Conservation (phyloP, 2,797 vertebrate genomes). For the Callimico goeldii region DNA sequence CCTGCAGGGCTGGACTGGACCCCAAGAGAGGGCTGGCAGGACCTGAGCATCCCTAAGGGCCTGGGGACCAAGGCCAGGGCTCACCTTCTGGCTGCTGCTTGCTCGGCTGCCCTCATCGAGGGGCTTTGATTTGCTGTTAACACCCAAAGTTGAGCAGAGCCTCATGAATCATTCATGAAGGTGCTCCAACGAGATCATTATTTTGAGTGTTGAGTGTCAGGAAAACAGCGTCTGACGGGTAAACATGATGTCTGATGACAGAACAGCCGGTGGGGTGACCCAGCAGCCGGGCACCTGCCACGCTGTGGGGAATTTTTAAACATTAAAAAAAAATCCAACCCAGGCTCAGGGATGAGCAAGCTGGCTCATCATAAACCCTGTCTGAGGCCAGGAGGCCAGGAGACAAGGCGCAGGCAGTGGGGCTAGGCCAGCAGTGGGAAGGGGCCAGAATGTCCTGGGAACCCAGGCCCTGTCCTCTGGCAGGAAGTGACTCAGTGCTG, state of each 20-base stretch:
- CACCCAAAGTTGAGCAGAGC: conserved; percentile 51
- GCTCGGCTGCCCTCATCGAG: not conserved
- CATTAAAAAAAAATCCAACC: conserved; percentile 19
- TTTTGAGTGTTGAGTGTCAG: conserved; percentile 76
- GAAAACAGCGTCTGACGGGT: conserved; percentile 75
- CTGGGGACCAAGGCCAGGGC: not conserved
- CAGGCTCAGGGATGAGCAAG: conserved; percentile 3
- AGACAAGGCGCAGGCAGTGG: accelerated
- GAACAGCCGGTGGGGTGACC: conserved; percentile 71
- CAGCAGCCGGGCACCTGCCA: conserved; percentile 58
- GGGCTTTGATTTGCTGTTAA: conserved; percentile 72
- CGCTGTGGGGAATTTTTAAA: conserved; percentile 68
- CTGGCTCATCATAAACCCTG: not conserved
- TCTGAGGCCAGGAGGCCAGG: not conserved
- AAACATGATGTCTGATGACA: conserved; percentile 76
- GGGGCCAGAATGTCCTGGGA: not conserved
- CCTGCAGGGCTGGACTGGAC: not conserved
- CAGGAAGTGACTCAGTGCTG: not conserved
- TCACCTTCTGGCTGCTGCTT: not conserved
- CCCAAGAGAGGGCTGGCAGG: not conserved
- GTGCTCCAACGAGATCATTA: conserved; percentile 70
- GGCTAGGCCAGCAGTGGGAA: not conserved
- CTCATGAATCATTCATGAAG: conserved; percentile 75
- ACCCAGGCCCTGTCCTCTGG: not conserved
- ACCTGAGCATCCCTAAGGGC: not conserved